phyloP scores from a whole-genome alignment of 1,140 invertebrate species.

The Limonius californicus region DNA sequence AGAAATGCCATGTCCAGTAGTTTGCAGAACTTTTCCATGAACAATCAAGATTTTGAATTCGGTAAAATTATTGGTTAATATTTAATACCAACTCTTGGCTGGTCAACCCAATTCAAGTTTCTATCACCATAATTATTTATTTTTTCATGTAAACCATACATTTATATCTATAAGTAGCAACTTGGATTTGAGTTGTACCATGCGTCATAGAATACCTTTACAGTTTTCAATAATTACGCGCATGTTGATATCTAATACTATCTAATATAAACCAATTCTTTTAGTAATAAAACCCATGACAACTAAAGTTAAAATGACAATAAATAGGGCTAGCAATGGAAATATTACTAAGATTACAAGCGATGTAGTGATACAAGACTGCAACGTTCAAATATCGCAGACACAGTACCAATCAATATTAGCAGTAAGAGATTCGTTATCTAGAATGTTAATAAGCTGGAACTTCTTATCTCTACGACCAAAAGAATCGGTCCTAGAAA shows the following conservation, averaged over 20 bases:
- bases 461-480: slow-evolving; percentile 49
- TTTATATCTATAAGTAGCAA: no score
- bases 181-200: no score
- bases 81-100: no score
- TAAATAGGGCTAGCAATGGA: slow-evolving; percentile 67
- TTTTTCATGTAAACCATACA: no score
- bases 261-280: slow-evolving; percentile 21
- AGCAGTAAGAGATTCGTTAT: slow-evolving; percentile 62
- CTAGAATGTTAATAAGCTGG: slow-evolving; percentile 67
- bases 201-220: no score
- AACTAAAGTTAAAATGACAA: slow-evolving; percentile 75
- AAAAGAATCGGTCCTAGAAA: slow-evolving; percentile 48
- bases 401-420: slow-evolving; percentile 70
- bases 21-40: slow-evolving; percentile 72
- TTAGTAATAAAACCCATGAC: slow-evolving; percentile 50
- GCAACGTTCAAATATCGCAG: slow-evolving; percentile 68
- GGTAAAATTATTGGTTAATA: slow-evolving; percentile 26
- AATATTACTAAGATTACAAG: slow-evolving; percentile 69
- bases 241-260: no score
- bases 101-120: no score
- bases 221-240: no score
- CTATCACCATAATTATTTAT: no score
- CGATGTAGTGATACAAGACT: slow-evolving; percentile 74
- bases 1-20: slow-evolving; percentile 67
- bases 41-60: slow-evolving; percentile 48